Evolutionary conservation across 2,113 vertebrate species (phyloP), one percentile per base, ranked within the genome.

Genomic region (Dolichallabes microphthalmus): DNA sequence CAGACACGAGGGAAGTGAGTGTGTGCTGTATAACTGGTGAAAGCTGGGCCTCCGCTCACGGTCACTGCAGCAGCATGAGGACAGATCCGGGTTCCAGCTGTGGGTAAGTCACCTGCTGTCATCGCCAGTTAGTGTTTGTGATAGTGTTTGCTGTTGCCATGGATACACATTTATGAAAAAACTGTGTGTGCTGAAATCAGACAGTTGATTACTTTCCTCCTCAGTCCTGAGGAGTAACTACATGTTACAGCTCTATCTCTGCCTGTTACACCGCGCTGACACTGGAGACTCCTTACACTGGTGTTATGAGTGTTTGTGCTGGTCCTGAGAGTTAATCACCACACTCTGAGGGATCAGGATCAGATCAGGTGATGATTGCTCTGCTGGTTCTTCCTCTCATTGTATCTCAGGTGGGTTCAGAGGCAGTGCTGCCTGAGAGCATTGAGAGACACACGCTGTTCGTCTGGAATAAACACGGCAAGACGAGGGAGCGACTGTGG

Each of bases 1-100:
- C 12, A 69, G 64, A 57, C 50, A 35, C 66, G n/a, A 71, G 52
- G 2, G n/a, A 57, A 53, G 19, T 58, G 8, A 71, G 53, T 0
- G 0, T 22, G 27, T 82, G 81, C 53, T 82, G 81, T 25, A 52
- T 17, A 17, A 20, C 10, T 3, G 81, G 81, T 7, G 66, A 82
- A 32, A 82, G 39, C 1, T 82, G 81, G 81, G 64, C 66, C 20
- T 82, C 81, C 15, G 52, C 53, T 73, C 81, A 82, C 22, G 32
- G 50, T 20, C 66, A 68, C 66, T 82, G 81, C 66, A 39, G n/a
- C 64, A 39, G 7, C 66, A 73, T 22, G 50, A 71, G 53, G 81
- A 35, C 52, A 3, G 81, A 82, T 22, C 30, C 5, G 32, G 53
- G 53, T 32, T 71, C 81, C 35, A 39, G 52, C 12, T 82, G 81